Base-by-base conservation (phyloP, 2,888 invertebrate species). In the Sarcophaga carnaria region DNA sequence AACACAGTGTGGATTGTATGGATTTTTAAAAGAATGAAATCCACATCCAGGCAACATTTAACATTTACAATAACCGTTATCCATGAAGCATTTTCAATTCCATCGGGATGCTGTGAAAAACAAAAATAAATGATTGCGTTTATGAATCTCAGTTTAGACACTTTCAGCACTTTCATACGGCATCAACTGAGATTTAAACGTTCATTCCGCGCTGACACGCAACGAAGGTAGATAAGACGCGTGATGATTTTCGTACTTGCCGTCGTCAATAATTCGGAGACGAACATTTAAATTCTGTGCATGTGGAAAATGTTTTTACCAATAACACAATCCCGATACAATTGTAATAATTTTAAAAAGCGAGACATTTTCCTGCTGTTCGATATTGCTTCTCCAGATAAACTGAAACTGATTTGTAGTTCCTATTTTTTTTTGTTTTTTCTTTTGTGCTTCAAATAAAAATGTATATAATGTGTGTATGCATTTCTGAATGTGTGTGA, bases 151-250 rank as follows among this genome's bases (percentile, higher is more conserved):
- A 82, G 84, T 64, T 80, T 69, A 84, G 74, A 82, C 67, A 80
- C 72, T 88, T 88, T 80, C 88, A 86, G 85, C 87, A 89, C 88
- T 85, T 87, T 85, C 85, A 85, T 80, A 75, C 85, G 82, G 86
- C 80, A 82, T 85, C 88, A 85, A 81, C 80, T 84, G 83, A 88
- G 88, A 88, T 85, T 88, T 88, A 67, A 78, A 85, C 72, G 72
- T 88, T 88, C 80, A 88, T 87, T 88, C 74, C 70, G 83, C 82
- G 78, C 80, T 74, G 88, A 86, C 88, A 88, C 84, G 88, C 88
- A 87, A 85, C 88, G 79, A 83, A 85, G 85, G 81, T 86, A 83
- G 88, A 80, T 86, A 83, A 82, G 71, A 75, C 83, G 83, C 80
- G 84, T 80, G 54, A 70, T 80, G 72, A 84, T 67, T 79, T 14